phyloP scores from a whole-genome alignment of 2,797 vertebrate species.

The Bradypodion ventrale region DNA sequence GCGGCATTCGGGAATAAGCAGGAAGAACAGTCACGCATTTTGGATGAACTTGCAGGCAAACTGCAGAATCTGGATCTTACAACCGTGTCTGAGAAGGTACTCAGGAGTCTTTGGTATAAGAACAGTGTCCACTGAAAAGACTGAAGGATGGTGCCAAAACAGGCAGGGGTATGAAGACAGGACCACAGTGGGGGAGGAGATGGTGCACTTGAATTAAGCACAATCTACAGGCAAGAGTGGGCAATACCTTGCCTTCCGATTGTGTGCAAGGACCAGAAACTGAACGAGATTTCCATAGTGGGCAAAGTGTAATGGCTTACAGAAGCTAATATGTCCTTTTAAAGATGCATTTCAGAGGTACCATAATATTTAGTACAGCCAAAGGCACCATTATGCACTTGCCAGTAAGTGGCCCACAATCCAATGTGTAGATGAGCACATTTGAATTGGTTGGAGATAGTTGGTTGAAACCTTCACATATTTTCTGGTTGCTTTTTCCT shows the following conservation, averaged over 20 bases:
- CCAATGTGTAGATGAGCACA: neutral
- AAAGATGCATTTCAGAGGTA: neutral
- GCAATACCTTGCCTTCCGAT: too few species aligned
- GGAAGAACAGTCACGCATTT: conserved; percentile 83
- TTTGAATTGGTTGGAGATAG: neutral
- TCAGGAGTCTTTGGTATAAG: accelerated
- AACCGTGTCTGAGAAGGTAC: conserved; percentile 86
- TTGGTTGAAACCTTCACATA: neutral
- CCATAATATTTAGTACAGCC: neutral
- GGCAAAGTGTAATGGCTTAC: too few species aligned
- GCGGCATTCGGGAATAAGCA: conserved; percentile 82
- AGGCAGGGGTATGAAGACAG: neutral
- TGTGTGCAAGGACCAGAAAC: too few species aligned
- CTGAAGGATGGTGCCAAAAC: accelerated
- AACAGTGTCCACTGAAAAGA: neutral
- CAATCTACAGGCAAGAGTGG: too few species aligned
- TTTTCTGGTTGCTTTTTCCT: too few species aligned
- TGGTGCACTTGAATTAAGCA: too few species aligned
- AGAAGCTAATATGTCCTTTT: neutral
- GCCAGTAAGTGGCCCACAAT: neutral
- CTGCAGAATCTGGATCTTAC: conserved; percentile 90
- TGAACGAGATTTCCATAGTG: too few species aligned
- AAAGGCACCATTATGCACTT: neutral
- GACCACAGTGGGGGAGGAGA: neutral
- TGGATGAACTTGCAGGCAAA: conserved; percentile 91